Evolutionary conservation across 30 jellyfish, hydroid and myxozoan species (phyloP).

Genomic region (Cassiopea andromeda): DNA sequence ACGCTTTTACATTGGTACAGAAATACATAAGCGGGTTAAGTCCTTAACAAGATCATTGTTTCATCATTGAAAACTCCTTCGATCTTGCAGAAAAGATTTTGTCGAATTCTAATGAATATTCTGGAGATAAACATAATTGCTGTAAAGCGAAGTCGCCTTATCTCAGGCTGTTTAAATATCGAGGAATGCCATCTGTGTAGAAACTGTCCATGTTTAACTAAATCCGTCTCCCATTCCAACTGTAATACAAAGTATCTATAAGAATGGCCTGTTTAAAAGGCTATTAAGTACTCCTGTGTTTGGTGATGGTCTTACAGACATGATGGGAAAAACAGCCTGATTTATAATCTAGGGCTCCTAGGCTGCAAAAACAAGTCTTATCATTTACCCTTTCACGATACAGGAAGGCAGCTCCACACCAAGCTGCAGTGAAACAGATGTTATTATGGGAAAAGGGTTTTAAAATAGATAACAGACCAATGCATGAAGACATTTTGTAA

Average conservation of each 20-base stretch:
- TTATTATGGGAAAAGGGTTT: no score
- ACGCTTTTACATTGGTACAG: slow-evolving; percentile 83
- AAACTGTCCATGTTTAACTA: slow-evolving; percentile 56
- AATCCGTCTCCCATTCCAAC: slow-evolving; percentile 56
- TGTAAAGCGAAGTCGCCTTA: slow-evolving; percentile 67
- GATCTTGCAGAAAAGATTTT: slow-evolving; percentile 80
- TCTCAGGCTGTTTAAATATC: slow-evolving; percentile 54
- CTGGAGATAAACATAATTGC: slow-evolving; percentile 76
- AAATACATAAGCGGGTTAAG: slow-evolving; percentile 81
- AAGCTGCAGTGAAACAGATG: no score
- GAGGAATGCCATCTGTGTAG: slow-evolving; percentile 68
- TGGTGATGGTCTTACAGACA: slow-evolving; percentile 47
- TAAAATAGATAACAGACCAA: no score
- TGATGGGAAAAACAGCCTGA: slow-evolving; percentile 46
- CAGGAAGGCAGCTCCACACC: not conserved
- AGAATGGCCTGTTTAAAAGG: slow-evolving; percentile 52
- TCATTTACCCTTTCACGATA: not conserved
- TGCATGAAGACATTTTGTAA: no score
- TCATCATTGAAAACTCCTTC: slow-evolving; percentile 75
- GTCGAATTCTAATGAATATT: slow-evolving; percentile 77
- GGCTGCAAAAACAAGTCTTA: slow-evolving; percentile 5
- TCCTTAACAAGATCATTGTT: slow-evolving; percentile 79
- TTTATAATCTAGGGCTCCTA: not conserved
- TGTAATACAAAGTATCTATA: slow-evolving; percentile 52
- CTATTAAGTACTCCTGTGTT: slow-evolving; percentile 21